Conservation (phyloP, 2,113 vertebrate genomes). For the Dolichallabes microphthalmus region DNA sequence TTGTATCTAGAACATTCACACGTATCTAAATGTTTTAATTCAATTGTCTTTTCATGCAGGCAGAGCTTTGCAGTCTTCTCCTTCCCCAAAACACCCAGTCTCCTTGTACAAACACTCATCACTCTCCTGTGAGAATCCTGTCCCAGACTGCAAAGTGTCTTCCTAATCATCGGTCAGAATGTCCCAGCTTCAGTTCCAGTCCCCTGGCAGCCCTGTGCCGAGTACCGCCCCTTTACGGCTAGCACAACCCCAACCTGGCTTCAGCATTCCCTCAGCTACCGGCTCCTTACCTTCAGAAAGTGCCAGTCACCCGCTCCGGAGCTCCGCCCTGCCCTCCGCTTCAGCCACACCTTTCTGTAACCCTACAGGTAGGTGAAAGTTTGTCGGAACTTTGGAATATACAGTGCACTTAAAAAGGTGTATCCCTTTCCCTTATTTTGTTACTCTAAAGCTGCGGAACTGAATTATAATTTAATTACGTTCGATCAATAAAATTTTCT, state of each 20-base stretch:
- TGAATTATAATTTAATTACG: too few species aligned
- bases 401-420: background rate
- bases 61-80: conserved; percentile 56
- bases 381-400: background rate
- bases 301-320: conserved; percentile 90
- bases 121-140: conserved; percentile 33
- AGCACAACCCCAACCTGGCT: conserved; percentile 79
- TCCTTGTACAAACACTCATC: background rate
- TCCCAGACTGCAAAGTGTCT: conserved; percentile 50
- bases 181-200: conserved; percentile 94
- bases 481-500: too few species aligned
- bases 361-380: conserved; percentile 79
- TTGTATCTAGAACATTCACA: background rate
- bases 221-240: conserved; percentile 73
- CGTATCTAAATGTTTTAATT: background rate
- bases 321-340: conserved; percentile 88
- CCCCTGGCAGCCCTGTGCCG: conserved; percentile 78
- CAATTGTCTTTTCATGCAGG: conserved; percentile 44
- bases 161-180: conserved; percentile 74
- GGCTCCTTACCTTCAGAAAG: conserved; percentile 90
- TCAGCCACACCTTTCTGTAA: conserved; percentile 86
- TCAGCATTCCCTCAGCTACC: conserved; percentile 87
- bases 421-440: background rate
- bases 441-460: background rate
- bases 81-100: conserved; percentile 10